Percentiles rank a stretch among this genome's conserved stretches.
phyloP scores from a whole-genome alignment of 1,140 invertebrate species.

The Zelostemma sp. region DNA sequence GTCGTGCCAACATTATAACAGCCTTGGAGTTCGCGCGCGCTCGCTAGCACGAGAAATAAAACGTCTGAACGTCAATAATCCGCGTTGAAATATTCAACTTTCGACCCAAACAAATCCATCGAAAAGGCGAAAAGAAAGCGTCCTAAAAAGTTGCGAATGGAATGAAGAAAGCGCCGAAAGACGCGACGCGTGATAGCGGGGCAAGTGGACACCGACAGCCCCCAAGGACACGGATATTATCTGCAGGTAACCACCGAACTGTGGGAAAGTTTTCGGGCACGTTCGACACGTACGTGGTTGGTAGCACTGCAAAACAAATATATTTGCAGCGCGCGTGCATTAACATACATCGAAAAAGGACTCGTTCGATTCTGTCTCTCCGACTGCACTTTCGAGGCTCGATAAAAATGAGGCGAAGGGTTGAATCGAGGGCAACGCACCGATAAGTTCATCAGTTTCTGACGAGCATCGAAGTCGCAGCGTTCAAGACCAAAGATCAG shows the following conservation, averaged over 20 bases:
- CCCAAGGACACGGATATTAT: slow-evolving; percentile 1
- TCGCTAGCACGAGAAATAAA: slow-evolving; percentile 50
- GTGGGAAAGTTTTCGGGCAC: neutral
- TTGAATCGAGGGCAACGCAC: slow-evolving; percentile 41
- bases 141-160: neutral
- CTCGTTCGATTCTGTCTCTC: neutral
- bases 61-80: slow-evolving; percentile 64
- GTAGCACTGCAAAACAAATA: neutral
- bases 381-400: neutral
- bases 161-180: slow-evolving; percentile 2
- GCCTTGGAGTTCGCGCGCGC: slow-evolving; percentile 46
- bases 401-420: slow-evolving; percentile 23
- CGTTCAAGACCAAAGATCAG: slow-evolving; percentile 61
- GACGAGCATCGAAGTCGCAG: slow-evolving; percentile 54
- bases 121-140: neutral
- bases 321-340: neutral
- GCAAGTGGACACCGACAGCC: neutral
- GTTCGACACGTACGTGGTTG: neutral
- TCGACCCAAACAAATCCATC: neutral
- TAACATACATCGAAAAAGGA: neutral
- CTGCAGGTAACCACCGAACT: slow-evolving; percentile 1
- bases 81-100: slow-evolving; percentile 4
- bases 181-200: neutral
- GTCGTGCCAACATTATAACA: slow-evolving; percentile 67
- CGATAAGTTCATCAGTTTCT: slow-evolving; percentile 56